Base-by-base conservation (phyloP, 2,888 invertebrate genomes). In the Adelphocoris suturalis region DNA sequence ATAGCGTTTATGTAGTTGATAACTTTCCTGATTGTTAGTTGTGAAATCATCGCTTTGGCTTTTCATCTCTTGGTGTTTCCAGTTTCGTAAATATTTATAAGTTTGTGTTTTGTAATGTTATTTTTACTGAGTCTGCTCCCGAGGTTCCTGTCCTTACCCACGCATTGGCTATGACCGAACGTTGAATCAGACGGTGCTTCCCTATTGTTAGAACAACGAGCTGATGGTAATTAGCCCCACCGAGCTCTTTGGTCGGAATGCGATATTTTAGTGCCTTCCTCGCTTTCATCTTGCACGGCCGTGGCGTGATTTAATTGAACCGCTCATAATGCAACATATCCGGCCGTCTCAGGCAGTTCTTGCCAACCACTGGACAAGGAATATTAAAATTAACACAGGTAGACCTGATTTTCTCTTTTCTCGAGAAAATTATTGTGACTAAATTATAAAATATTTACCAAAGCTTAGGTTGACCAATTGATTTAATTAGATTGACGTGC, bases 211-310 rank as follows among this genome's bases (percentile, higher is more conserved):
- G 68, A 19, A 68, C 23, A 68, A 68, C 23, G 23, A 68, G 68
- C 23, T 68, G 23, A 68, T 68, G 68, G 23, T 23, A 68, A 68
- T 68, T 68, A 68, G 68, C 27, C 23, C 23, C 68, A 68, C 68
- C 27, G 68, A 23, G 68, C 68, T 68, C 68, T 23, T n/a, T 23
- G 68, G 68, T 68, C 23, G 78, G 78, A 78, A 78, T 78, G 78
- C 78, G 78, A 78, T 78, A 78, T 78, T 78, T 46, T 46, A 19
- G 16, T 5, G 46, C 46, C 78, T 78, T 78, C 78, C 78, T 37
- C n/a, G 37, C 78, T 78, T 78, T 78, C 78, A 78, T 78, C 78
- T 78, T 78, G 37, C 47, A 78, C 78, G 47, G 78, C 16, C 28
- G 47, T 16, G 37, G 78, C 78, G 37, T 46, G 78, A 78, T n/a